Evolutionary conservation across 1,140 invertebrate genomes (phyloP).

Genomic region (Sipha flava): DNA sequence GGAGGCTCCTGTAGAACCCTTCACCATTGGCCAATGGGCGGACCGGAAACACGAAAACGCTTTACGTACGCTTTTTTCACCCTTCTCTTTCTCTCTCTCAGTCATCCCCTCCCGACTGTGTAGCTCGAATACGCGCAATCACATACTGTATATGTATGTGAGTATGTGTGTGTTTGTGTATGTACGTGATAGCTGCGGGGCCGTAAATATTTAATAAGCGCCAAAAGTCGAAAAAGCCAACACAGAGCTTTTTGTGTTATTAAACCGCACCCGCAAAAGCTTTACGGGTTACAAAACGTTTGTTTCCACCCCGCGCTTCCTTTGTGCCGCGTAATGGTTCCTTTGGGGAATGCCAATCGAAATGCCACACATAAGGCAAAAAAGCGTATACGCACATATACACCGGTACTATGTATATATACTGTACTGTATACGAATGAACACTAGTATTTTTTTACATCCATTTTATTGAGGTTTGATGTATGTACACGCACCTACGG

Average conservation of each 20-base stretch:
- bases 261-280: slow-evolving; percentile 30
- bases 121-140: background rate
- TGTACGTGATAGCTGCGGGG: background rate
- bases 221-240: slow-evolving; percentile 28
- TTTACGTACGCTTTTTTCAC: slow-evolving; percentile 30
- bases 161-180: background rate
- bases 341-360: slow-evolving; percentile 29
- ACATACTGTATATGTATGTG: background rate
- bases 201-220: slow-evolving; percentile 32
- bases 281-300: slow-evolving; percentile 28
- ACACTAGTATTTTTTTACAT: background rate
- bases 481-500: background rate
- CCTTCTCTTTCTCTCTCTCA: background rate
- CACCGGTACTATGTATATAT: background rate
- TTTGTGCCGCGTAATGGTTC: slow-evolving; percentile 1
- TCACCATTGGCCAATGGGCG: slow-evolving; percentile 28
- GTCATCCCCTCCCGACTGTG: background rate
- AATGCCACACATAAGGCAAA: background rate
- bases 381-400: background rate
- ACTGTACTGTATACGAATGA: too few species aligned
- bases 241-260: slow-evolving; percentile 31
- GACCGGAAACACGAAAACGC: slow-evolving; percentile 30
- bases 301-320: background rate
- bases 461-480: background rate
- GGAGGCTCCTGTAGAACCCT: background rate